Conservation (phyloP, 2,888 invertebrate species). For the Tipula unca region DNA sequence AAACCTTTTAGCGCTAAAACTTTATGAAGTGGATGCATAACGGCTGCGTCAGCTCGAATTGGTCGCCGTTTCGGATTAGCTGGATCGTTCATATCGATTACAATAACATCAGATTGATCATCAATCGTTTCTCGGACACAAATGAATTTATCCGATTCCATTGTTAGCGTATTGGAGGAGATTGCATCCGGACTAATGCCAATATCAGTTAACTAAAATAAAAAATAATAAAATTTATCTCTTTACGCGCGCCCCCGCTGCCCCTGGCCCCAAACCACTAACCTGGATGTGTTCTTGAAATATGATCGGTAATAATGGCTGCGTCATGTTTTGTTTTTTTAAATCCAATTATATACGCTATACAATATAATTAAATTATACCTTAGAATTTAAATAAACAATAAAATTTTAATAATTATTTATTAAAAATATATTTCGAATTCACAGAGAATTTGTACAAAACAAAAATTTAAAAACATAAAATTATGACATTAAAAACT, state of each 20-base stretch:
- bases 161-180: conserved; percentile 96
- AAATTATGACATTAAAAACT: background rate
- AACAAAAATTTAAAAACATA: background rate
- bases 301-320: conserved; percentile 84
- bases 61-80: conserved; percentile 91
- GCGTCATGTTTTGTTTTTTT: conserved; percentile 48
- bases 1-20: conserved; percentile 95
- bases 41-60: conserved; percentile 96
- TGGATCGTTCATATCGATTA: conserved; percentile 95
- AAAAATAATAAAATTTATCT: no score
- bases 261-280: no score
- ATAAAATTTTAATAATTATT: background rate
- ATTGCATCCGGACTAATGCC: conserved; percentile 95
- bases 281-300: conserved; percentile 99
- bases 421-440: background rate
- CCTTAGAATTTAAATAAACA: background rate
- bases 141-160: conserved; percentile 99
- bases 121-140: conserved; percentile 97
- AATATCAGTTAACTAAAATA: conserved; percentile 85
- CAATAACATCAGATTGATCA: conserved; percentile 93
- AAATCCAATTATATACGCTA: background rate
- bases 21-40: conserved; percentile 98
- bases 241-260: no score
- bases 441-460: background rate
- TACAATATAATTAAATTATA: background rate